Evolutionary conservation across 2,888 invertebrate species (phyloP), one percentile per base, ranked within the genome.

Genomic region (Eledona agricola): DNA sequence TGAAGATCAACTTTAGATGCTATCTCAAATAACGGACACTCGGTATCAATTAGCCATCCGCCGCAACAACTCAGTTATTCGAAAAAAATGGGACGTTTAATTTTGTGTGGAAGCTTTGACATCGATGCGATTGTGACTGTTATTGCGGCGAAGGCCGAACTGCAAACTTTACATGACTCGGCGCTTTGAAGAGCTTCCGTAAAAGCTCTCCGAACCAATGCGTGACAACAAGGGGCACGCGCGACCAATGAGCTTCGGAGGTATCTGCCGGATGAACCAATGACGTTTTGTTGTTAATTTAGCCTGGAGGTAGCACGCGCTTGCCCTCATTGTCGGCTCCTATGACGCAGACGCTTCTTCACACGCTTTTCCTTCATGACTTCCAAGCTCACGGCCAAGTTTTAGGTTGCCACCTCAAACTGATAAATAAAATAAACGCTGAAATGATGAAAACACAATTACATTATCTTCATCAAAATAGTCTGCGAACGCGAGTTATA

Each of bases 171-270:
- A n/a, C 28, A 19, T 47, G 34, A 34, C 31, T 29, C 19, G 35
- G 13, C 25, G 29, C 47, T 46, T 53, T 55, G 55, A 52, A 46
- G 55, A 60, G 57, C 59, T 60, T 58, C 42, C 46, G 55, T 55
- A 35, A 58, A 60, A 58, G 59, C 55, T 60, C 56, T 57, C 57
- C 50, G 63, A 60, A 59, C 64, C 65, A 62, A 63, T 62, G 61
- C 60, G 61, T 61, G 63, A 60, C 62, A 51, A 29, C 51, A 51
- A 63, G 57, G 62, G 65, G 67, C 72, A 71, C 72, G 70, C 61
- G 72, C 72, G 60, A 52, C 73, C 72, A 74, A 74, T 74, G 62
- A 51, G 55, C 51, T 45, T 49, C 49, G 60, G 49, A 57, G 63
- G 62, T 60, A 62, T 46, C 51, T 52, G 54, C 54, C 59, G 53